These are phyloP conservation scores for Pangasius krempfi DNA, from an alignment of 2,797 vertebrate genomes.

Conservation along the genomic window DNA sequence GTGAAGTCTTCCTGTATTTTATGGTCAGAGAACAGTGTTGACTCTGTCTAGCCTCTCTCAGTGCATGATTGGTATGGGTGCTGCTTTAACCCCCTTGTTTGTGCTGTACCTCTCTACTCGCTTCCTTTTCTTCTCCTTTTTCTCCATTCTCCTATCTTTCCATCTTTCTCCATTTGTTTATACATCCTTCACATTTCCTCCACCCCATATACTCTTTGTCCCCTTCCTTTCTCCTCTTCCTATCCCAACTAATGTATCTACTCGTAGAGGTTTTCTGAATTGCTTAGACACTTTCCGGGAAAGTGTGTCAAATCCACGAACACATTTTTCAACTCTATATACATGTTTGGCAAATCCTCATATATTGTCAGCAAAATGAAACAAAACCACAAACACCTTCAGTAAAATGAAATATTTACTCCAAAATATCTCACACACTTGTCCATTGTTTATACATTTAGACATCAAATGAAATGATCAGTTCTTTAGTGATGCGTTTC, in stretches of 20 bases:
- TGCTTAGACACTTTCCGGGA: neutral
- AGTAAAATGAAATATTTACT: neutral
- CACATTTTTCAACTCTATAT: neutral
- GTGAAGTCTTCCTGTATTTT: neutral
- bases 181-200: neutral
- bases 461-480: neutral
- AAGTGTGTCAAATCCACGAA: neutral
- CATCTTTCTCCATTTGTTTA: neutral
- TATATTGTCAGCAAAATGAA: neutral
- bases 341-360: neutral
- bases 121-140: neutral
- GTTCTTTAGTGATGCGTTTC: neutral
- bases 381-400: neutral
- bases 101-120: neutral
- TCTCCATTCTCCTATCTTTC: neutral
- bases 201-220: neutral
- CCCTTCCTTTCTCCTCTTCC: neutral
- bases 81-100: neutral
- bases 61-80: neutral
- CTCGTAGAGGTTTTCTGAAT: neutral
- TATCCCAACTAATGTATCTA: neutral
- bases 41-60: neutral
- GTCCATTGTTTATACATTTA: too few relatives aligned
- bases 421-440: neutral
- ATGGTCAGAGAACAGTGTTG: neutral